Conservation (phyloP, 1,140 invertebrate genomes). For the Brachionus paranguensis region DNA sequence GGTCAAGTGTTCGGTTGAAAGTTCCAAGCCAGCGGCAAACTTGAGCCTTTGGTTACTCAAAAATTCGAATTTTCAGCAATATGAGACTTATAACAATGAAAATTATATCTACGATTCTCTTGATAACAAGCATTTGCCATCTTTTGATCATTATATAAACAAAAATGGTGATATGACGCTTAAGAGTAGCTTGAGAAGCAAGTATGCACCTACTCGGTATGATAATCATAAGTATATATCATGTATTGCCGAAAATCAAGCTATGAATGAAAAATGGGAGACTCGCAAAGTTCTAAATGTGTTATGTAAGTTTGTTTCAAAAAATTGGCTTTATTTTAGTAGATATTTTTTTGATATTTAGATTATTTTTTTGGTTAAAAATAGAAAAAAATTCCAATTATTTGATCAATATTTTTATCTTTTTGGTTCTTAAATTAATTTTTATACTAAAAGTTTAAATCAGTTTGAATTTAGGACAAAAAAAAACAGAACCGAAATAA, state of each 20-base stretch:
- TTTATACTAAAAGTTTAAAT: too few relatives aligned
- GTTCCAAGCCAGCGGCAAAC: conserved; percentile 29
- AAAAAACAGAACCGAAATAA: too few relatives aligned
- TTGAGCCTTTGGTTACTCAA: conserved; percentile 13
- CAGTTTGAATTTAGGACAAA: too few relatives aligned
- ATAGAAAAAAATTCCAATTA: too few relatives aligned
- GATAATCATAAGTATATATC: neutral
- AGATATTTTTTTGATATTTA: neutral
- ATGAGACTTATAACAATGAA: neutral
- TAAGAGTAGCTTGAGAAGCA: neutral
- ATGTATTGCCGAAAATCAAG: conserved; percentile 15
- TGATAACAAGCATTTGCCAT: neutral
- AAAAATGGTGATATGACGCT: conserved; percentile 21
- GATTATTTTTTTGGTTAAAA: neutral
- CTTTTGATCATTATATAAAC: neutral
- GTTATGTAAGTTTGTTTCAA: neutral
- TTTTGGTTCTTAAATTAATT: too few relatives aligned
- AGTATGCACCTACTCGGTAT: neutral
- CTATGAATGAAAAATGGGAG: conserved; percentile 27
- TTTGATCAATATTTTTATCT: too few relatives aligned
- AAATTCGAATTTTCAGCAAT: conserved; percentile 12
- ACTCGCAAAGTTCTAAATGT: conserved; percentile 22
- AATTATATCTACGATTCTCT: neutral
- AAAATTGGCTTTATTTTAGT: neutral
- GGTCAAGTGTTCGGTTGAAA: neutral